phyloP scores from a whole-genome alignment of 2,888 invertebrate species.

The Mythimna lalbum region DNA sequence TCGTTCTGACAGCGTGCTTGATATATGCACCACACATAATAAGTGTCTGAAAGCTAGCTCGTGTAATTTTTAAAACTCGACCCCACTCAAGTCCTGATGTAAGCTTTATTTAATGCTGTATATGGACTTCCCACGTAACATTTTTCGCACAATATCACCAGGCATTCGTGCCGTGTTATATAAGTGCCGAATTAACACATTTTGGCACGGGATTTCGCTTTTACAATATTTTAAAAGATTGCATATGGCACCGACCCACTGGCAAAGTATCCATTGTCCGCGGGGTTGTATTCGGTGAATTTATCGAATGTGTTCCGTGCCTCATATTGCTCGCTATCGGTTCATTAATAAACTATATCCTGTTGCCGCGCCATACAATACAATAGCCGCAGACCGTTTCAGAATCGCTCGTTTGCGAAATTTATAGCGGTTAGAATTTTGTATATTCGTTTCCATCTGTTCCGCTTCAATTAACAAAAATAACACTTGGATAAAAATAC shows the following conservation, averaged over 20 bases:
- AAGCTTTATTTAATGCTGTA: conserved; percentile 79
- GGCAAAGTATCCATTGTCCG: conserved; percentile 79
- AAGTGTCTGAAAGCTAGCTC: conserved; percentile 61
- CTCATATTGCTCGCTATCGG: conserved; percentile 81
- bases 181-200: conserved; percentile 82
- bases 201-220: conserved; percentile 80
- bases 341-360: conserved; percentile 86
- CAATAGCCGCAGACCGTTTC: conserved; percentile 78
- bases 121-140: conserved; percentile 72
- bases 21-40: conserved; percentile 62
- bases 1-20: conserved; percentile 52
- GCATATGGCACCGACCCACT: conserved; percentile 72
- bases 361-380: conserved; percentile 76
- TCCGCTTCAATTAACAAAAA: conserved; percentile 64
- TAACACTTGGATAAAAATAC: conserved; percentile 28
- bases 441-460: conserved; percentile 65
- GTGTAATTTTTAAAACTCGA: conserved; percentile 69
- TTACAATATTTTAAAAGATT: conserved; percentile 82
- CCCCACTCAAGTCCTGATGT: conserved; percentile 67
- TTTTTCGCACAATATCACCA: conserved; percentile 77
- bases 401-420: conserved; percentile 75
- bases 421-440: conserved; percentile 80
- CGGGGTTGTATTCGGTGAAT: conserved; percentile 77
- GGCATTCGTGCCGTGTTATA: conserved; percentile 72
- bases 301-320: conserved; percentile 79